Conservation (phyloP, 1,140 invertebrate genomes). For the Dinothrombium tinctorium region DNA sequence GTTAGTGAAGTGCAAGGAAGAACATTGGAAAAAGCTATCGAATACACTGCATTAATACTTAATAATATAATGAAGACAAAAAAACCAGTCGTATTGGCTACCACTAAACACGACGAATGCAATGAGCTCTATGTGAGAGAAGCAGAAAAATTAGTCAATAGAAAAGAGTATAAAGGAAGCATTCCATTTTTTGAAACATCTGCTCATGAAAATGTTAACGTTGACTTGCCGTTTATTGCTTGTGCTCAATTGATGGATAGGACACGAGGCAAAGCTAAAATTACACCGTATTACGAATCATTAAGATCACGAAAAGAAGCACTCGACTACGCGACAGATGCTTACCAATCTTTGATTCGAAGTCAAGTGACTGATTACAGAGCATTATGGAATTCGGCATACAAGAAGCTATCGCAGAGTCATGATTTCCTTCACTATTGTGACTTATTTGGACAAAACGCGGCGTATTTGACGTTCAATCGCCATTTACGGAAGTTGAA, state of each 20-base stretch:
- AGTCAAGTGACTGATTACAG: constrained; percentile 55
- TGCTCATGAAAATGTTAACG: constrained; percentile 87
- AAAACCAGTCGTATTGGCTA: constrained; percentile 79
- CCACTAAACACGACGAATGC: constrained; percentile 87
- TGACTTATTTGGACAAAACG: constrained; percentile 65
- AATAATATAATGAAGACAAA: constrained; percentile 70
- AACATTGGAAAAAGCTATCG: constrained; percentile 54
- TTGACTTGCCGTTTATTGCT: constrained; percentile 74
- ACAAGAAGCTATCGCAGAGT: constrained; percentile 58
- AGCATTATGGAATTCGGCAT: constrained; percentile 57
- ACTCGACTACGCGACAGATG: constrained; percentile 62
- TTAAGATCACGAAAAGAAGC: constrained; percentile 59
- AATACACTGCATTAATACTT: constrained; percentile 47
- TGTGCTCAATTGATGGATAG: constrained; percentile 75
- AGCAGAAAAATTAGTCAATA: constrained; percentile 57
- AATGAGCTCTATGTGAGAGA: constrained; percentile 64
- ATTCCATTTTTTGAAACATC: constrained; percentile 83
- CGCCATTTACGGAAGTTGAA: constrained; percentile 58
- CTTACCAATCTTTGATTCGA: constrained; percentile 55
- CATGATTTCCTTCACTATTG: constrained; percentile 66
- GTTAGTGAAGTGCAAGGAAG: constrained; percentile 61
- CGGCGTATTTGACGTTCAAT: constrained; percentile 50
- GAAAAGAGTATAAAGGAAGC: constrained; percentile 70
- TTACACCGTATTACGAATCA: constrained; percentile 56
- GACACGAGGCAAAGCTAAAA: constrained; percentile 34